Evolutionary conservation across 2,113 vertebrate genomes (phyloP), one percentile per base, ranked within the genome.

Genomic region (Cynocephalus volans): DNA sequence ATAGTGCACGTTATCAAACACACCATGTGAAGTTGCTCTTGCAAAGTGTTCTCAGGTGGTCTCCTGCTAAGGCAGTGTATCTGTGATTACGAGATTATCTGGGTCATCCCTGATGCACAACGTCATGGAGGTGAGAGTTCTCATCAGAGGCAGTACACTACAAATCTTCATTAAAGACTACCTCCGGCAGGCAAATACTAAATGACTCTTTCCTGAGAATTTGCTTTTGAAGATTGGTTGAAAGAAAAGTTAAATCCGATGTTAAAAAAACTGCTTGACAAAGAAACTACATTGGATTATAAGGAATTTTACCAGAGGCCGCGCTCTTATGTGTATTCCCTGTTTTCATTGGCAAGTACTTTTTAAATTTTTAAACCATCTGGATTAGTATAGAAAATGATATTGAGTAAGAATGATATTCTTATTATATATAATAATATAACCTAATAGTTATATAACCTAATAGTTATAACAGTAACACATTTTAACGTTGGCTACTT

Each of bases 221-320:
- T 52, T 92, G 31, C 8, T 3, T 2, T 50, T 64, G 13, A 52
- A 23, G 56, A 48, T 4, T 82, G 0, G 0, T 3, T 50, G 13
- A 9, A 72, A 65, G 58, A 83, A 84, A 85, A 41, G 58, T 80
- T 54, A 13, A 73, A 65, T 64, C n/a, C 69, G n/a, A 14, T 1
- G 6, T 0, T 23, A 67, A 60, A 88, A n/a, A 45, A 91, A 41
- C 0, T 13, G 2, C 18, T 48, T 11, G 12, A 92, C 31, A 88
- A 69, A 15, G 23, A 62, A 90, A n/a, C 6, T 52, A 54, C 28
- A 50, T 58, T 7, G 41, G 58, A 80, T 73, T 45, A n/a, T n/a
- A 54, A 67, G n/a, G 6, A 45, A 65, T 14, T 56, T 48, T n/a
- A 50, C 41, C 73, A 91, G 73, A 79, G 23, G 24, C 11, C 56